Evolutionary conservation across 2,113 vertebrate genomes (phyloP), one percentile per base, ranked within the genome.

Genomic region (Beaufortia kweichowensis): DNA sequence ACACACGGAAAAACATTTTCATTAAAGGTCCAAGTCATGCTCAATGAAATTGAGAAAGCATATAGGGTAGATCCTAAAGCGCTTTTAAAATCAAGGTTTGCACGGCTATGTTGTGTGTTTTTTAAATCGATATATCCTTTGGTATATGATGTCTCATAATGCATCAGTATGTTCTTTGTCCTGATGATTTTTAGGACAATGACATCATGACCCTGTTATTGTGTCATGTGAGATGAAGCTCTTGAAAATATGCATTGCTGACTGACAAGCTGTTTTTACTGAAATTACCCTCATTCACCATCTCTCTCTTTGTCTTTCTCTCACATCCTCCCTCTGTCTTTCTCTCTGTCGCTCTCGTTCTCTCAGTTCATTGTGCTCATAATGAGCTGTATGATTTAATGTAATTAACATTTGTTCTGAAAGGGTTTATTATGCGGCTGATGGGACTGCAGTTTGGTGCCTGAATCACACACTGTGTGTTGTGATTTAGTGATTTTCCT

Each of bases 391-490:
- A 82, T 29, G 61, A 84, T 90, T 90, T 88, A 83, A 91, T 89
- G 87, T 88, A 88, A 91, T 92, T 89, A 91, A 87, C 90, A 91
- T 92, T 88, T 84, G 41, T 70, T 84, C 77, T 88, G 87, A 91
- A 91, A 90, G 84, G 85, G 62, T 80, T 89, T 87, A 87, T 93
- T 91, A 91, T 91, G 81, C 85, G 66, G 81, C 78, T 43, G 78
- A 82, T 81, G 67, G 82, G 79, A 23, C 73, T 29, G 28, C 64
- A 86, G 90, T 88, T 82, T 10, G 68, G 61, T 69, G 35, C 77
- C 78, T 62, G 53, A 62, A 23, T 46, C 15, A 19, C 60, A 29
- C 77, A 76, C 57, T 70, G 56, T 39, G 41, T 63, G 71, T 26
- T 24, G 39, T 19, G 19, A 17, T 48, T 21, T 2, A 33, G 23